Evolutionary conservation across 1,140 invertebrate genomes (phyloP), one percentile per base, ranked within the genome.

Genomic region (Atta cephalotes): DNA sequence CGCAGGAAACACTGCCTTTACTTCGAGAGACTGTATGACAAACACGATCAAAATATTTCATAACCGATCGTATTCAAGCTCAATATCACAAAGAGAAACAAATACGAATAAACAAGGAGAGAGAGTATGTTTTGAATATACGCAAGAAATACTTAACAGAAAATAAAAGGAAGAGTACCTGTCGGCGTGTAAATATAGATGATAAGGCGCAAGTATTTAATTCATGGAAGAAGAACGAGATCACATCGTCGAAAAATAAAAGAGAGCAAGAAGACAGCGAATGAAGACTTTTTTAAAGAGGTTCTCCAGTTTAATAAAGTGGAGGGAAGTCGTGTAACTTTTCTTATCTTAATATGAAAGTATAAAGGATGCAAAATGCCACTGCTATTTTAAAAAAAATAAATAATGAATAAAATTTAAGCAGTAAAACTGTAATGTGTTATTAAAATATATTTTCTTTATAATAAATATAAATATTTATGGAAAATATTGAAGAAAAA

Each of bases 141-240:
- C 60, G 21, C 21, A 39, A 31, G 31, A 39, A 49, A 85, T 35
- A 78, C 21, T 78, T 85, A 65, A 78, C 31, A 39, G 3, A 86
- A 68, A 39, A 71, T 80, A 81, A 86, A 70, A 21, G 63, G n/a
- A 31, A 87, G 53, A 85, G 66, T 90, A 90, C 70, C 89, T 91
- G 88, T 72, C 68, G 71, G 76, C 82, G 39, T 93, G 92, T 93
- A 92, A 92, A 93, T 93, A 93, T 93, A 93, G 92, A 72, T 89
- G 58, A 66, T 93, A 92, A 93, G 91, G 18, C 65, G 88, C 63
- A 89, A 89, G 86, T 89, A 84, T 88, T 81, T 81, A 60, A 49
- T 89, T 71, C 14, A 72, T 2, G 6, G 60, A 28, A 58, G 58
- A 74, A 86, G 49, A 79, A 39, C 1, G n/a, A 81, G 45, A 80